These are phyloP conservation scores for Phengaris alcon DNA, from an alignment of 2,888 invertebrate species.

Conservation along the genomic window DNA sequence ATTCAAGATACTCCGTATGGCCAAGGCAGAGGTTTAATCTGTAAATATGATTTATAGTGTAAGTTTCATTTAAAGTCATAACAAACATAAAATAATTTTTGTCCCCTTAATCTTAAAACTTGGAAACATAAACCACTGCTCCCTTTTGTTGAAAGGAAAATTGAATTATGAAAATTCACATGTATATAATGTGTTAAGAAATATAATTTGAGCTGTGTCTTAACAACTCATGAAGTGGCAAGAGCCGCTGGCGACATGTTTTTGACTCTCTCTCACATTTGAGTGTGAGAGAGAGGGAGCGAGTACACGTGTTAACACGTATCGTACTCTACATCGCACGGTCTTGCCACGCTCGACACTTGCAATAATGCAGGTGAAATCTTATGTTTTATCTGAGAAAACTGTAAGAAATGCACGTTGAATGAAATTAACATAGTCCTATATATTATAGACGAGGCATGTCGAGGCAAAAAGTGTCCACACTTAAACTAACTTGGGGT, in stretches of 20 bases:
- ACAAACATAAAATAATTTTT: not conserved
- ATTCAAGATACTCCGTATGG: not conserved
- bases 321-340: slow-evolving; percentile 35
- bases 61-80: not conserved
- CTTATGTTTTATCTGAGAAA: slow-evolving; percentile 33
- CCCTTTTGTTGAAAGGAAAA: not conserved
- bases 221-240: slow-evolving; percentile 34
- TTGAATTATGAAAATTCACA: slow-evolving; percentile 5
- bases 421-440: slow-evolving; percentile 22
- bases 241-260: slow-evolving; percentile 30
- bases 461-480: too few species aligned
- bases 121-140: not conserved
- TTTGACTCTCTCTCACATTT: slow-evolving; percentile 8
- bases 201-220: slow-evolving; percentile 43
- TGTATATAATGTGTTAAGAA: slow-evolving; percentile 24
- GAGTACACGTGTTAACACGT: slow-evolving; percentile 48
- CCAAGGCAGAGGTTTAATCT: not conserved
- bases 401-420: slow-evolving; percentile 24
- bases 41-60: not conserved
- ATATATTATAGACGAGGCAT: too few species aligned
- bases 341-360: not conserved
- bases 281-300: slow-evolving; percentile 36
- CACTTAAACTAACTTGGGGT: too few species aligned
- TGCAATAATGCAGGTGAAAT: slow-evolving; percentile 7
- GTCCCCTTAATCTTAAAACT: not conserved